Evolutionary conservation across 2,113 vertebrate genomes (phyloP).

Genomic region (Oreamnos americanus): DNA sequence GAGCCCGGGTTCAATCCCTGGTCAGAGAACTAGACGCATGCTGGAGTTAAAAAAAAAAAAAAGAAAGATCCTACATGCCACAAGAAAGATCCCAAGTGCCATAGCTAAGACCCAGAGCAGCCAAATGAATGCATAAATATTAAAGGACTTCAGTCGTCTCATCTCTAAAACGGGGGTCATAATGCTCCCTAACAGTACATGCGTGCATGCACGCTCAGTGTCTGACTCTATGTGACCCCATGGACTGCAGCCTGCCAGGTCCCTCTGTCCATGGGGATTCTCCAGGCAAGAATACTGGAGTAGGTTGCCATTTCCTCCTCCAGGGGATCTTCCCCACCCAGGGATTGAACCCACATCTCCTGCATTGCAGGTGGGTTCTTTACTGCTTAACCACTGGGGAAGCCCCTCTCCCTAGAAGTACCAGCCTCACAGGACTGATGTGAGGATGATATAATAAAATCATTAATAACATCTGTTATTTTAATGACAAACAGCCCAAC

Average conservation of each 20-base stretch:
- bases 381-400: neutral
- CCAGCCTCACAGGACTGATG: neutral
- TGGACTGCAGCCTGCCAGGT: neutral
- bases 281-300: neutral
- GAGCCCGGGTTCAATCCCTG: fast-evolving
- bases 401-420: neutral
- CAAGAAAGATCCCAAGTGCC: neutral
- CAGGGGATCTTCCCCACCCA: neutral
- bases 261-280: neutral
- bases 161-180: neutral
- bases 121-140: neutral
- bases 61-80: neutral
- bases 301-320: neutral
- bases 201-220: neutral
- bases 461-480: neutral
- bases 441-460: neutral
- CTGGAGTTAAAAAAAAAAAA: neutral
- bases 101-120: neutral
- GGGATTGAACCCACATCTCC: neutral
- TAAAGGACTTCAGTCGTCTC: neutral
- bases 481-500: neutral
- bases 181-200: neutral
- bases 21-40: neutral
- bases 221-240: neutral
- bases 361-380: neutral